These are phyloP conservation scores for Malurus elegans DNA, from an alignment of 2,113 vertebrate species.

Conservation along the genomic window DNA sequence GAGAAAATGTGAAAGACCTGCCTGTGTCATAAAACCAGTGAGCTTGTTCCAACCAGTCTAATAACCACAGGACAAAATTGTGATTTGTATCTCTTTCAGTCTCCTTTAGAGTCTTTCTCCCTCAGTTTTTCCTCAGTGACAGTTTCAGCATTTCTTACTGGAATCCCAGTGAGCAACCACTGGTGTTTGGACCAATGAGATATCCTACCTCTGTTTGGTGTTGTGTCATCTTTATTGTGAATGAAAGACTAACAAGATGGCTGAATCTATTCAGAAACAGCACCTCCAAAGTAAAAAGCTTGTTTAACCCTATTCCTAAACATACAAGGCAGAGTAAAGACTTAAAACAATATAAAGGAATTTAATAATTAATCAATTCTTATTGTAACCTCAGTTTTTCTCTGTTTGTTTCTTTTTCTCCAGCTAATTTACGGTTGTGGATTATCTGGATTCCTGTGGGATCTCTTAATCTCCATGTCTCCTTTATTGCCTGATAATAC, in stretches of 20 bases:
- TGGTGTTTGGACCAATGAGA: background rate
- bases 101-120: background rate
- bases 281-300: background rate
- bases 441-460: background rate
- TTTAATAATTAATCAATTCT: background rate
- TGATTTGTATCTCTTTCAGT: background rate
- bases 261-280: background rate
- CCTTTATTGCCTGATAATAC: background rate
- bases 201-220: background rate
- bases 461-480: background rate
- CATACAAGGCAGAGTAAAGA: background rate
- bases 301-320: background rate
- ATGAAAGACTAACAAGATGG: background rate
- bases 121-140: accelerated
- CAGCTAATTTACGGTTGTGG: background rate
- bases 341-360: background rate
- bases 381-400: background rate
- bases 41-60: background rate
- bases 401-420: background rate
- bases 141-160: background rate
- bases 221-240: background rate
- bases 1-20: background rate
- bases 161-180: background rate
- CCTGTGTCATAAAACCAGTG: background rate
- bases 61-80: background rate